Conservation (phyloP, 2,888 invertebrate species). For the Nomada hirtipes region DNA sequence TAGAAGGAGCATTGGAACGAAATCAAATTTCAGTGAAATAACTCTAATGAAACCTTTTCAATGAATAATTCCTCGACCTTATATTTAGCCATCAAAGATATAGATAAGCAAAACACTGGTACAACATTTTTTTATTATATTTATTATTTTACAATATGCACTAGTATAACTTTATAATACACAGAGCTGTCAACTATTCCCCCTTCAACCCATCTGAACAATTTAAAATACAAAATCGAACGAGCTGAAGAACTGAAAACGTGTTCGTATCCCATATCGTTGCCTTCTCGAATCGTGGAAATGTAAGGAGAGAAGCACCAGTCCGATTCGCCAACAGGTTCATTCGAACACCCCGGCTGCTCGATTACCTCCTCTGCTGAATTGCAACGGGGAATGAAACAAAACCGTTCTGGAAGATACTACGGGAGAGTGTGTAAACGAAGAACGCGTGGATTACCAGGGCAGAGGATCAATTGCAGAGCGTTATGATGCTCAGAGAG, state of each 20-base stretch:
- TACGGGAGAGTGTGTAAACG: constrained; percentile 33
- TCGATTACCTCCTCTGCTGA: constrained; percentile 25
- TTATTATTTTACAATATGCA: no score
- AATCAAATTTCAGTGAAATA: constrained; percentile 5
- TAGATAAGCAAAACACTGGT: not conserved
- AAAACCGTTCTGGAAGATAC: constrained; percentile 26
- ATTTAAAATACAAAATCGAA: no score
- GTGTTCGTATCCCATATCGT: no score
- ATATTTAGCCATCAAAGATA: not conserved
- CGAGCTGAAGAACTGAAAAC: no score
- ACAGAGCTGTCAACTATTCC: no score
- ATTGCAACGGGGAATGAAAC: not conserved
- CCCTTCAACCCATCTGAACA: no score
- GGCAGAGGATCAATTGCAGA: constrained; percentile 49
- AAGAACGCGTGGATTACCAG: constrained; percentile 39
- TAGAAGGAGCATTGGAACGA: not conserved
- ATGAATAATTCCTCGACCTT: not conserved
- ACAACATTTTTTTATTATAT: no score
- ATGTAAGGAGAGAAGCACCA: not conserved
- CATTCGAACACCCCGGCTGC: constrained; percentile 2
- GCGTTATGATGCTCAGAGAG: constrained; percentile 17
- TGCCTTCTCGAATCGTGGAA: no score
- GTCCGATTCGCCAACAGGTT: not conserved
- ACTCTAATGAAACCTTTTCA: not conserved
- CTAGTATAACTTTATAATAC: no score